Evolutionary conservation across 2,888 invertebrate species (phyloP), one percentile per base, ranked within the genome.

Genomic region (Epinotia bilunana): DNA sequence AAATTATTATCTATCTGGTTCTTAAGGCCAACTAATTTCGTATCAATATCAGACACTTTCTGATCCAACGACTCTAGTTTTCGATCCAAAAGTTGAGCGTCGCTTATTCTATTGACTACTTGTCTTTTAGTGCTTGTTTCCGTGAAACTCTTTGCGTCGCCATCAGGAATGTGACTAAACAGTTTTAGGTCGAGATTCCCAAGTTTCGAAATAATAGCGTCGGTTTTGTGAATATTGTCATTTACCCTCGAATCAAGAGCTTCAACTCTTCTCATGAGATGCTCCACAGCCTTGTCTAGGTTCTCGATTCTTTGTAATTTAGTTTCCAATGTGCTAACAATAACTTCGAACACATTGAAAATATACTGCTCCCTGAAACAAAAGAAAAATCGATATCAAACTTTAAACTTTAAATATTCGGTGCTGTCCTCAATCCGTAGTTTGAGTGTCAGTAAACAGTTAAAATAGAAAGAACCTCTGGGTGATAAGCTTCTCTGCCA

Each of bases 281-380:
- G 97, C 86, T 98, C 98, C 2, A 98, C 97, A 0, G 98, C 97
- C 89, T 97, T 97, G 88, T 98, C 98, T 74, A 98, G 91, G 87
- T 97, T 98, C 85, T 98, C 98, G 86, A 98, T 97, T 81, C 98
- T 95, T 87, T 98, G 97, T 16, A 98, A 93, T 92, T 98, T 98
- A 6, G 97, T 97, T 89, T 98, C 98, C 82, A 98, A 91, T 39
- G 98, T 98, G 82, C 97, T 97, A 76, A 98, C 97, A 80, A 98
- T 97, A 72, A 97, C 97, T 91, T 98, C 98, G 91, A 98, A 98
- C 73, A 98, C 97, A 88, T 97, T 97, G 91, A 97, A 96, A 78
- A 98, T 95, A 89, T 98, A 97, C 89, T 97, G 97, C 90, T 98
- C 98, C 91, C 98, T 98, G 96, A 78, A 96, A 96, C 88, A 93